Conservation (phyloP, 2,797 vertebrate species). For the Mormyrus hasselquistii region DNA sequence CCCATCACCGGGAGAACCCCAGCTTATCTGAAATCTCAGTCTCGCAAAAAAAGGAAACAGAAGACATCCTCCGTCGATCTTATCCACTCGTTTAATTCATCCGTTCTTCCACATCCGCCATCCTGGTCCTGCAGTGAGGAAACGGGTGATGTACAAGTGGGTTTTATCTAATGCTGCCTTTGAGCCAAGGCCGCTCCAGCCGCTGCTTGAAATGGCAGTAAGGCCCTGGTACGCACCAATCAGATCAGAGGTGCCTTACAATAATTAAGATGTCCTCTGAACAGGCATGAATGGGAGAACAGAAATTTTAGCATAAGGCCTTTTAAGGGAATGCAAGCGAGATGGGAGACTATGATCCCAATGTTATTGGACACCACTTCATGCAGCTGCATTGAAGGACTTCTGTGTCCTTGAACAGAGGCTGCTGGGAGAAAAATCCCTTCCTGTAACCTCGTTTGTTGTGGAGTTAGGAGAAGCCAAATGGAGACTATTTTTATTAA, state of each 20-base stretch:
- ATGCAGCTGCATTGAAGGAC: background rate
- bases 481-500: background rate
- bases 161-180: background rate
- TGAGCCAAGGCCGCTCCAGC: background rate
- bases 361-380: background rate
- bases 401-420: background rate
- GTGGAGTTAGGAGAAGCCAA: background rate
- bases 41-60: slow-evolving; percentile 20
- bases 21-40: background rate
- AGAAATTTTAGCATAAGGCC: background rate
- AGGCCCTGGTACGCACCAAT: background rate
- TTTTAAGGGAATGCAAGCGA: background rate
- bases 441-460: background rate
- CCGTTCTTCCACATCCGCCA: slow-evolving; percentile 16
- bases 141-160: background rate
- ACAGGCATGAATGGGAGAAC: background rate
- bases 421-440: background rate
- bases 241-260: background rate
- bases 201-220: background rate
- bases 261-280: background rate
- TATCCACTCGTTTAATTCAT: slow-evolving; percentile 11
- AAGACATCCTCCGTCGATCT: slow-evolving; percentile 6
- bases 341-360: background rate
- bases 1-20: background rate
- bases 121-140: background rate